Evolutionary conservation across 2,113 vertebrate species (phyloP).

Genomic region (Podarcis muralis): DNA sequence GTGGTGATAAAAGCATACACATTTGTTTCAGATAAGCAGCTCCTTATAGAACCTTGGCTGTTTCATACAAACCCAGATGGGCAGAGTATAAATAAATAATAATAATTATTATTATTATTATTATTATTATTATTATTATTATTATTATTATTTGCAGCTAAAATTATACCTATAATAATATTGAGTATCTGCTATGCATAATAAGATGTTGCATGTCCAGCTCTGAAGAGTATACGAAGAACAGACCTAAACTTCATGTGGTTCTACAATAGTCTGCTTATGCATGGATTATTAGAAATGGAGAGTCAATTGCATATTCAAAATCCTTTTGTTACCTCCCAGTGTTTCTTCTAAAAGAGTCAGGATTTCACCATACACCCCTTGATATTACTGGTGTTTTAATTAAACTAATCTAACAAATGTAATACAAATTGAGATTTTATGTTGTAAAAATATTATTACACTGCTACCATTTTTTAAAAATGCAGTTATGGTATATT

Average conservation of each 20-base stretch:
- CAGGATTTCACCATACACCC: background rate
- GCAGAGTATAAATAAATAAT: too few species aligned
- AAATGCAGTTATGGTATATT: constrained; percentile 8
- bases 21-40: background rate
- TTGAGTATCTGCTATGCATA: background rate
- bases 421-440: background rate
- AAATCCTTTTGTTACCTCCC: background rate
- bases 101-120: too few species aligned
- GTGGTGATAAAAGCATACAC: background rate
- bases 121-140: too few species aligned
- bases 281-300: background rate
- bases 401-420: too few species aligned
- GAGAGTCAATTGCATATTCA: background rate
- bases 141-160: background rate
- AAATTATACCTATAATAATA: background rate
- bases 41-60: background rate
- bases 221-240: constrained; percentile 10
- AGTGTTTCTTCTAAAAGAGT: background rate
- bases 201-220: background rate
- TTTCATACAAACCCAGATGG: background rate
- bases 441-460: background rate
- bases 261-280: background rate
- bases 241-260: background rate
- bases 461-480: background rate
- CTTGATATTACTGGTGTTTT: background rate